A percentile compares a stretch with the other conserved stretches of the same genome.
Evolutionary conservation across 2,113 vertebrate genomes (phyloP).

Genomic region (Cepphus grylle): DNA sequence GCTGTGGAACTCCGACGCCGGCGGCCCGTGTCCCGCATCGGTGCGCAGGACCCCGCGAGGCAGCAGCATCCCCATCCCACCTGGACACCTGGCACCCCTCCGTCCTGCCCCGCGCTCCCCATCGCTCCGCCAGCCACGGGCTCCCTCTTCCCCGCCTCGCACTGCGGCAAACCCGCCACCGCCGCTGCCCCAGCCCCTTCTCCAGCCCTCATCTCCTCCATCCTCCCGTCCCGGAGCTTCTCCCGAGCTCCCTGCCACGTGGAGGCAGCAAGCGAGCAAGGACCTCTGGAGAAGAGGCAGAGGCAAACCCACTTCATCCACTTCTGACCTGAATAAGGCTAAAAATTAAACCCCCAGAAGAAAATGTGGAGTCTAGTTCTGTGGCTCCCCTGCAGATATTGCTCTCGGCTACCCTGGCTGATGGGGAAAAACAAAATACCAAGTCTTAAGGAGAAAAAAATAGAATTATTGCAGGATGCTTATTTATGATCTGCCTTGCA

Average conservation of each 20-base stretch:
- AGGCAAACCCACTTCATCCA: neutral
- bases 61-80: neutral
- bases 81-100: neutral
- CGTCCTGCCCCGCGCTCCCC: accelerated
- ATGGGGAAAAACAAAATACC: neutral
- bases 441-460: neutral
- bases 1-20: accelerated
- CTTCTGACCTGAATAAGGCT: neutral
- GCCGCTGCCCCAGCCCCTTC: neutral
- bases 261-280: neutral
- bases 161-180: neutral
- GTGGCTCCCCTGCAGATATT: neutral
- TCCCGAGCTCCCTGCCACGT: accelerated
- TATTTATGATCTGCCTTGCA: constrained; percentile 1
- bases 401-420: neutral
- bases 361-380: neutral
- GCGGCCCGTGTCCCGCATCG: accelerated
- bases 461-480: neutral
- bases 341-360: neutral
- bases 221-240: neutral
- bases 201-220: neutral
- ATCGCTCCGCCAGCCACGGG: neutral
- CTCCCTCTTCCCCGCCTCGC: neutral
- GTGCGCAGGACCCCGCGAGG: neutral
- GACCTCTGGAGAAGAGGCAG: neutral